Evolutionary conservation across 1,140 invertebrate genomes (phyloP), one percentile per base, ranked within the genome.

Genomic region (Bombus polaris): DNA sequence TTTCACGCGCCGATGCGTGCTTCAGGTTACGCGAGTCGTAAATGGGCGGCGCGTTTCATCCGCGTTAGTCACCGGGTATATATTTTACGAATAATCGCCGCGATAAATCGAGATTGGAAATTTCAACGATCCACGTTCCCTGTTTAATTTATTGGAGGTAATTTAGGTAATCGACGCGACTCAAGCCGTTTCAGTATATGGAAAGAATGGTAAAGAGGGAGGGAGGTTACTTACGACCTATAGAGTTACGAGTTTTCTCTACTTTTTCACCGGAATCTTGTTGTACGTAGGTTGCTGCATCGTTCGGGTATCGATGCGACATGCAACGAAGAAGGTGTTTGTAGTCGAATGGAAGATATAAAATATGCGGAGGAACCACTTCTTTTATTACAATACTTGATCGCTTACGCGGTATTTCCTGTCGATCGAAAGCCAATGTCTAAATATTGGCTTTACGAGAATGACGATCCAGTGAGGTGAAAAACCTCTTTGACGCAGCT

Each of bases 101-200:
- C 32, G 35, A 81, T 81, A 74, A 81, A 81, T 81, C 80, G 53
- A 57, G 80, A 74, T 81, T 57, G 80, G 65, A 81, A 62, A 73
- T 74, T 74, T 74, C 25, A 81, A 74, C 80, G 53, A 28, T 22
- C 0, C 47, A 22, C 47, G 47, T 47, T 53, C 44, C 25, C 42
- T 13, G 80, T 42, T 39, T 53, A 53, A 53, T 53, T 53, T 53
- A n/a, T 53, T 15, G 62, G 78, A 28, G 44, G 73, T 53, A 22
- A 81, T 81, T 73, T 62, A 44, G 53, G 42, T 73, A 73, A 73
- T 73, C 70, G 80, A 42, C 32, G 47, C 18, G 47, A 18, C 47
- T 53, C 18, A 2, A 53, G 47, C 18, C 18, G n/a, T 73, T 62
- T 81, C 80, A 35, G 70, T 65, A 10, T 12, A n/a, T 47, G 5